Conservation (phyloP, 1,140 invertebrate genomes). For the Drosophila pruinosa region DNA sequence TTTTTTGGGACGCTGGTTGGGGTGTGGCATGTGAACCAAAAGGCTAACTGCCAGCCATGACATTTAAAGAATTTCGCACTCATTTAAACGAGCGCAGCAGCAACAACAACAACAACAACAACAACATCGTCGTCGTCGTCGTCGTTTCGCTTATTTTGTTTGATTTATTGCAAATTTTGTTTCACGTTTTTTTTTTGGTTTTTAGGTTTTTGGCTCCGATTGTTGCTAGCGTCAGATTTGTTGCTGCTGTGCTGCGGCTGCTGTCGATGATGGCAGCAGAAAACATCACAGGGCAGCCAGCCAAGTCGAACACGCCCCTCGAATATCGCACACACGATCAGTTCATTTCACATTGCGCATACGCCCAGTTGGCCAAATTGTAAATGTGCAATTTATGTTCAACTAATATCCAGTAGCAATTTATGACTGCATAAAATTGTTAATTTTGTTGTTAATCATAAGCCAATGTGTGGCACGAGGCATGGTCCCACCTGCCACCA, state of each 20-base stretch:
- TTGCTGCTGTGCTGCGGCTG: conserved; percentile 11
- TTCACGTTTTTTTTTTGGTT: conserved; percentile 19
- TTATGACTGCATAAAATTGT: conserved; percentile 48
- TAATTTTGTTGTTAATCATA: conserved; percentile 28
- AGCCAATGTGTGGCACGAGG: neutral
- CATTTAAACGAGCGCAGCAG: conserved; percentile 36
- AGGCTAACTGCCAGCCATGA: conserved; percentile 74
- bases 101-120: neutral
- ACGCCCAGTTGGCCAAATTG: conserved; percentile 45
- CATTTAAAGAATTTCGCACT: conserved; percentile 74
- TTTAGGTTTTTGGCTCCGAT: conserved; percentile 13
- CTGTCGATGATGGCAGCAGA: conserved; percentile 49
- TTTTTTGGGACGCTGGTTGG: neutral
- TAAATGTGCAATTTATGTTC: conserved; percentile 47
- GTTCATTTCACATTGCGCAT: conserved; percentile 42
- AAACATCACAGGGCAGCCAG: conserved; percentile 33
- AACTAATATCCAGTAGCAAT: conserved; percentile 56
- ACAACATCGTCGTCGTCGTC: conserved; percentile 28
- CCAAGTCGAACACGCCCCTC: conserved; percentile 48
- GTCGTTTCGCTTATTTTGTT: conserved; percentile 61
- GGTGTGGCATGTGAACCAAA: conserved; percentile 48
- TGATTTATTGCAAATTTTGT: conserved; percentile 65
- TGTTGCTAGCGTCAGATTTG: conserved; percentile 20
- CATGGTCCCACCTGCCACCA: conserved; percentile 28
- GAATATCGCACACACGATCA: conserved; percentile 16